Evolutionary conservation across 2,888 invertebrate species (phyloP).

Genomic region (Amorpha juglandis): DNA sequence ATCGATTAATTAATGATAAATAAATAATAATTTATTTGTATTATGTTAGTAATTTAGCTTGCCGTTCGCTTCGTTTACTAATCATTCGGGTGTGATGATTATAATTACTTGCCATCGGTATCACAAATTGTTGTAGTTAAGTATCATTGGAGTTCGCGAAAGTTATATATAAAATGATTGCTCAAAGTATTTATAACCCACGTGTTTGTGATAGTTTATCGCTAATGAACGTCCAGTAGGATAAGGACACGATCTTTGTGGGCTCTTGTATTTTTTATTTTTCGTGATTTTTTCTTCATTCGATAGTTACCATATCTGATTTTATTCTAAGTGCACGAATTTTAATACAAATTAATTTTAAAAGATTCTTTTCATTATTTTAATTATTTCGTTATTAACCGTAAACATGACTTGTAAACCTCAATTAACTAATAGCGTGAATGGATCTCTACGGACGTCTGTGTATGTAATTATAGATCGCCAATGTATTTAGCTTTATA

Average conservation of each 20-base stretch:
- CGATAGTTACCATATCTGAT: conserved; percentile 28
- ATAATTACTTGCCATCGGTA: conserved; percentile 70
- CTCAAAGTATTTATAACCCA: conserved; percentile 58
- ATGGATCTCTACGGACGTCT: conserved; percentile 17
- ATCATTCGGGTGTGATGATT: conserved; percentile 40
- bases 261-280: conserved; percentile 12
- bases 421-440: conserved; percentile 1
- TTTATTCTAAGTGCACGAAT: conserved; percentile 12
- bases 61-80: conserved; percentile 63
- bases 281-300: conserved; percentile 4
- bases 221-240: conserved; percentile 28
- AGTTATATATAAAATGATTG: conserved; percentile 45
- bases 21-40: conserved; percentile 69
- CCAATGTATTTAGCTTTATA: conserved; percentile 24
- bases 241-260: conserved; percentile 26
- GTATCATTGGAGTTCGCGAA: conserved; percentile 19
- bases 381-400: too few relatives aligned
- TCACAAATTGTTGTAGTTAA: conserved; percentile 54
- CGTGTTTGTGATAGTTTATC: conserved; percentile 33
- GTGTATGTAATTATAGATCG: background rate
- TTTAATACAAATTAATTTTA: conserved; percentile 6
- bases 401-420: background rate
- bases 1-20: conserved; percentile 58
- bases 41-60: conserved; percentile 66
- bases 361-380: too few relatives aligned